These are phyloP conservation scores for Coracias cyanogaster DNA, from an alignment of 2,797 vertebrate species.

Conservation along the genomic window DNA sequence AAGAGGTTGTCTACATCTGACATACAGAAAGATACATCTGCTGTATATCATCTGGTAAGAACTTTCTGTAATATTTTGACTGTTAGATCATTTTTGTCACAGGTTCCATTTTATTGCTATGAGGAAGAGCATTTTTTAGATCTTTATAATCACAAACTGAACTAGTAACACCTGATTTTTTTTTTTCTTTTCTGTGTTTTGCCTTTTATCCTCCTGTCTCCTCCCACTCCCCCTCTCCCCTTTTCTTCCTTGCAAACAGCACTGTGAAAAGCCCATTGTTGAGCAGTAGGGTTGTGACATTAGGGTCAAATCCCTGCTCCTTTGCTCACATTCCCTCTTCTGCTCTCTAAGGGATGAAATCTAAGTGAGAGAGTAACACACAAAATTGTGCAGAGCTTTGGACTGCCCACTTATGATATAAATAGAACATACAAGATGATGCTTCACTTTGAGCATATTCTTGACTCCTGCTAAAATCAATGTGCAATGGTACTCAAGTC, in stretches of 20 bases:
- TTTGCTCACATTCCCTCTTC: not conserved
- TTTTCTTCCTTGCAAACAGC: not conserved
- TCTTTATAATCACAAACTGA: not conserved
- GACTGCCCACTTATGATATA: rapidly evolving
- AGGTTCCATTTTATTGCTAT: not conserved
- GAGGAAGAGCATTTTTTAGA: not conserved
- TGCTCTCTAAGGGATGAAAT: not conserved
- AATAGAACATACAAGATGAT: not conserved
- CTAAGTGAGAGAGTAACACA: not conserved
- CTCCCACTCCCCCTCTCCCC: not conserved
- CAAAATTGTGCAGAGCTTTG: not conserved
- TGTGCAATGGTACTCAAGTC: rapidly evolving
- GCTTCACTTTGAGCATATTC: not conserved
- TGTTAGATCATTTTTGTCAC: not conserved
- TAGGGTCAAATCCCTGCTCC: not conserved
- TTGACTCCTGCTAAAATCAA: not conserved
- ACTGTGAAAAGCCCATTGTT: constrained; percentile 12
- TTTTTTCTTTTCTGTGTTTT: not conserved
- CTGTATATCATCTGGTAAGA: not conserved
- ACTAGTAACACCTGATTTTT: not conserved
- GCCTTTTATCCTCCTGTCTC: not conserved
- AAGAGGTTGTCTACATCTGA: not conserved
- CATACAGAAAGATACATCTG: not conserved
- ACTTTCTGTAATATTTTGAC: not conserved
- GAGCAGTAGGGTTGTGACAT: not conserved